Conservation (phyloP, 2,113 vertebrate genomes). For the Dolichotis patagonum region DNA sequence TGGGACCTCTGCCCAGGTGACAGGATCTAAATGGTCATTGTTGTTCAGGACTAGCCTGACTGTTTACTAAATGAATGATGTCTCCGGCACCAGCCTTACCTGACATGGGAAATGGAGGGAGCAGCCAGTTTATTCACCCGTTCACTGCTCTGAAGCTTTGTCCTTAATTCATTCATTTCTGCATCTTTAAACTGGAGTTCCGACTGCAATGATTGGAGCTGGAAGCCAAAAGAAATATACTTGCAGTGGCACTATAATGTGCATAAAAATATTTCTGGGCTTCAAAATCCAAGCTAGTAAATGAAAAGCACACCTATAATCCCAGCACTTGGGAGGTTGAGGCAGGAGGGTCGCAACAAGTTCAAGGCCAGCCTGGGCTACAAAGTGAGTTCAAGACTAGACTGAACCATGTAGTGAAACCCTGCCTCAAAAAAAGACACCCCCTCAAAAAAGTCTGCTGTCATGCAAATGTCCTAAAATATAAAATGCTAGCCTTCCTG, state of each 20-base stretch:
- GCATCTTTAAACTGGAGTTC: constrained; percentile 98
- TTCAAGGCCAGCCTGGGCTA: no score
- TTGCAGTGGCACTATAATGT: background rate
- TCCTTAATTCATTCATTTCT: constrained; percentile 95
- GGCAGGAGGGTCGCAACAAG: no score
- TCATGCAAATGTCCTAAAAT: background rate
- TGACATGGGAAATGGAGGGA: constrained; percentile 80
- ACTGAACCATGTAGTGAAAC: no score
- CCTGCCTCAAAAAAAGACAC: no score
- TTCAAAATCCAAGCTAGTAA: constrained; percentile 18
- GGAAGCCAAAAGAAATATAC: constrained; percentile 67
- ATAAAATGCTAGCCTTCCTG: background rate
- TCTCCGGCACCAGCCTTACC: constrained; percentile 82
- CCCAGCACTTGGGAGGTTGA: no score
- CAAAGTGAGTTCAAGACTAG: no score
- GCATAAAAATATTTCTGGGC: background rate
- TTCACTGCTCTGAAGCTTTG: constrained; percentile 90
- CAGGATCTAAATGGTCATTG: background rate
- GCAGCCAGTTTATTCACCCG: constrained; percentile 79
- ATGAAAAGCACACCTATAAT: background rate
- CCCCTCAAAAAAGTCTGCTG: background rate
- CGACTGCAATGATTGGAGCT: constrained; percentile 95
- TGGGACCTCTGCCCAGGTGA: background rate
- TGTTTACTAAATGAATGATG: background rate
- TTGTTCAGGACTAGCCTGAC: background rate